phyloP scores from a whole-genome alignment of 2,888 invertebrate species.

The Patella depressa region DNA sequence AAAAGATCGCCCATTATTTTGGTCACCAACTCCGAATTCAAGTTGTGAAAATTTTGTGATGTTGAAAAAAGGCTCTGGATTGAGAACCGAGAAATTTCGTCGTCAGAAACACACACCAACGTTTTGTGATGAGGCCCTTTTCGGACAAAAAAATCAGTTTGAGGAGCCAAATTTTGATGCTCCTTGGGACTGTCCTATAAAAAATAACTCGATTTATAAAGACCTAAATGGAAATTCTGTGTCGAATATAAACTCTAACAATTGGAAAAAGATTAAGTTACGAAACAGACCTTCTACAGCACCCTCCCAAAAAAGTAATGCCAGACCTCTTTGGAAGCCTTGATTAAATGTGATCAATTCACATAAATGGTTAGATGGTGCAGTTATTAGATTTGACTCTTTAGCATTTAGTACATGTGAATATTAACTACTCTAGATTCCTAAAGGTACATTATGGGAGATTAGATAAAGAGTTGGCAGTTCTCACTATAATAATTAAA shows the following conservation, averaged over 20 bases:
- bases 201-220: background rate
- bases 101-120: slow-evolving; percentile 55
- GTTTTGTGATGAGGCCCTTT: slow-evolving; percentile 62
- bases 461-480: no score
- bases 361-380: no score
- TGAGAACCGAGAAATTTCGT: slow-evolving; percentile 37
- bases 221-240: background rate
- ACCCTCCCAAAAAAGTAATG: background rate
- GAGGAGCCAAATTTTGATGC: slow-evolving; percentile 60
- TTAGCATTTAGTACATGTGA: no score
- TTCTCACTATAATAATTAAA: no score
- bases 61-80: background rate
- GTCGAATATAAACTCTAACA: background rate
- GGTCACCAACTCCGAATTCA: slow-evolving; percentile 45
- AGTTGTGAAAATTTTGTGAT: slow-evolving; percentile 1
- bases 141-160: slow-evolving; percentile 46
- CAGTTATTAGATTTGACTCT: no score
- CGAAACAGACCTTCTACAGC: background rate
- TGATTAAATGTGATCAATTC: background rate
- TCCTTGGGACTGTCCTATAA: slow-evolving; percentile 51
- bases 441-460: no score
- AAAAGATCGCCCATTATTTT: slow-evolving; percentile 44
- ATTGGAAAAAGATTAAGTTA: background rate
- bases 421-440: no score
- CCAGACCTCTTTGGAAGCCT: background rate